Base-by-base conservation (phyloP, 1,140 invertebrate species). In the Akabosia matsudoensis region DNA sequence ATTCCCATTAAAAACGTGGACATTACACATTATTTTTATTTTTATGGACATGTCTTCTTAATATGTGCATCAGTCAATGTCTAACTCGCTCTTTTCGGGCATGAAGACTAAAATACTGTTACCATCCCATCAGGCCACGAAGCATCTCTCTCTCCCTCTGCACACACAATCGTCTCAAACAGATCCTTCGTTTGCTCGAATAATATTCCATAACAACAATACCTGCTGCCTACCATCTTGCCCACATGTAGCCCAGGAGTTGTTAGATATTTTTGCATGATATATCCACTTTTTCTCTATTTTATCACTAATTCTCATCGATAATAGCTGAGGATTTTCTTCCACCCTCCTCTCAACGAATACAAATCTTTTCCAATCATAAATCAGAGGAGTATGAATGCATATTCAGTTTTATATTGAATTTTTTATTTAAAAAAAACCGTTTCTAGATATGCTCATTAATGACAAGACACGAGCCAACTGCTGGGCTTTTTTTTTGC, bases 31-130 rank as follows among this genome's bases (percentile, higher is more conserved):
- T 67, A 67, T 67, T 67, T 67, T 67, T 67, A 67, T 67, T 67
- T 67, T 67, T 67, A 67, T 67, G 61, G 61, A 67, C 61, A 67
- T 67, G 61, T 67, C 61, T 67, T 67, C 61, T 67, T 67, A 67
- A 67, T 67, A 67, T 67, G 61, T 30, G 61, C 61, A 67, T 67
- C 61, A 67, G 24, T 67, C 61, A 67, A 67, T 67, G 61, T 67
- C 61, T 67, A 4, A 16, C 22, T 67, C 26, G 26, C 61, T 67
- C 7, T 67, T 67, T 67, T 67, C 61, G 61, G 61, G 10, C 54
- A 45, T 45, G 37, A 7, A 45, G 7, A 18, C 37, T n/a, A 45
- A 45, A 45, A 7, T 45, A 45, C 37, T 45, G 18, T 18, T 45
- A 45, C 37, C n/a, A n/a, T n/a, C n/a, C n/a, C n/a, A n/a, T n/a